A percentile compares a stretch with the other conserved stretches of the same genome.
phyloP scores from a whole-genome alignment of 2,113 vertebrate genomes.

The Neotoma lepida region DNA sequence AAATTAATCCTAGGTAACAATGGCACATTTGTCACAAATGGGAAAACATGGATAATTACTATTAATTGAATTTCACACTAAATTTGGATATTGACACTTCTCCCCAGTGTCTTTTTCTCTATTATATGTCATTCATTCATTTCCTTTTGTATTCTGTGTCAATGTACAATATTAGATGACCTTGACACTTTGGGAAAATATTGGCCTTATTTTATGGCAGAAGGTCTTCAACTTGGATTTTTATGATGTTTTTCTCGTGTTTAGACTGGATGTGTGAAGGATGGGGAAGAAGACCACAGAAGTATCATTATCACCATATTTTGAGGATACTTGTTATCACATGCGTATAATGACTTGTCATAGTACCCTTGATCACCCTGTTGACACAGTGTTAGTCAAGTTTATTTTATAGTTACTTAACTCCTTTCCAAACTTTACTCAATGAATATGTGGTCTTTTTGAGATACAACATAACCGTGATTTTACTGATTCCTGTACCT shows the following conservation, averaged over 20 bases:
- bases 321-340: background rate
- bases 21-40: constrained; percentile 30
- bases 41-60: constrained; percentile 13
- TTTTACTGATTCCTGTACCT: background rate
- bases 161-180: constrained; percentile 12
- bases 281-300: background rate
- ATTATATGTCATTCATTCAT: background rate
- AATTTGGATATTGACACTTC: constrained; percentile 26
- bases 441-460: constrained; percentile 22
- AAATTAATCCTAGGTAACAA: background rate
- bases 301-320: background rate
- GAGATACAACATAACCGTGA: background rate
- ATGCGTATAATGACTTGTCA: background rate
- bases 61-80: constrained; percentile 3
- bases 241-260: background rate
- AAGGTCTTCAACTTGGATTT: constrained; percentile 16
- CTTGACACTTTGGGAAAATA: constrained; percentile 6
- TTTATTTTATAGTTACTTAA: background rate
- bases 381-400: background rate
- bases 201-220: background rate
- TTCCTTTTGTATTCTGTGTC: background rate
- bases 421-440: background rate
- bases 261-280: background rate
- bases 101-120: background rate
- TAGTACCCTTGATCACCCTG: background rate